Evolutionary conservation across 2,113 vertebrate genomes (phyloP), one percentile per base, ranked within the genome.

Genomic region (Corydoras sp.): DNA sequence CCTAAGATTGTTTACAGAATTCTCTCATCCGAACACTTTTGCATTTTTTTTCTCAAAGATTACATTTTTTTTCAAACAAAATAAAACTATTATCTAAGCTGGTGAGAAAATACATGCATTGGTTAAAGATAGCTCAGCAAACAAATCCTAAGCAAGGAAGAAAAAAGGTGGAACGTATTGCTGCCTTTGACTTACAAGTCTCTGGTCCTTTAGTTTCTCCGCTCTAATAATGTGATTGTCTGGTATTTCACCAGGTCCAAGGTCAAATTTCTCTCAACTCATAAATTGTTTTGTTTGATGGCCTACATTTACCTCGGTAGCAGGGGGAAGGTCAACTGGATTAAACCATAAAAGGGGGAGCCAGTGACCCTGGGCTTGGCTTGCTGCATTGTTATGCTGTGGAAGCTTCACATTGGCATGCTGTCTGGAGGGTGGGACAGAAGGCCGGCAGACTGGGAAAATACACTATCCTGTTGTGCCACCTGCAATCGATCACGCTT

Each of bases 241-340:
- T 83, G 82, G 82, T 77, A 79, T 89, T 87, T 87, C 81, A 86
- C 80, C 76, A 84, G 85, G 75, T 85, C 84, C 89, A 90, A 91
- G 88, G 89, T 90, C 89, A 91, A 89, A 89, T 87, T 82, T 88
- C 88, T 86, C 81, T 84, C 18, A 71, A 84, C 84, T 80, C 82
- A 76, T 91, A 91, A 91, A 91, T 90, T 84, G 81, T 81, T 80
- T 84, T 86, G 88, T 88, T 90, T 91, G 88, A 91, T 88, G 81
- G 89, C 80, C 84, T 84, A 84, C 81, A 76, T 90, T 89, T 88
- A 82, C 82, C 83, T 89, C 86, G 86, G 86, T 87, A 89, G 87
- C 82, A 83, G 82, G 81, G 84, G 86, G 86, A 90, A 89, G 88
- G 89, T 86, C 87, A 85, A 79, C 76, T 79, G 81, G 87, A 85